Percentiles rank a stretch among this genome's conserved stretches.
phyloP scores from a whole-genome alignment of 2,888 invertebrate genomes.

The Brachynemurus nebulosus region DNA sequence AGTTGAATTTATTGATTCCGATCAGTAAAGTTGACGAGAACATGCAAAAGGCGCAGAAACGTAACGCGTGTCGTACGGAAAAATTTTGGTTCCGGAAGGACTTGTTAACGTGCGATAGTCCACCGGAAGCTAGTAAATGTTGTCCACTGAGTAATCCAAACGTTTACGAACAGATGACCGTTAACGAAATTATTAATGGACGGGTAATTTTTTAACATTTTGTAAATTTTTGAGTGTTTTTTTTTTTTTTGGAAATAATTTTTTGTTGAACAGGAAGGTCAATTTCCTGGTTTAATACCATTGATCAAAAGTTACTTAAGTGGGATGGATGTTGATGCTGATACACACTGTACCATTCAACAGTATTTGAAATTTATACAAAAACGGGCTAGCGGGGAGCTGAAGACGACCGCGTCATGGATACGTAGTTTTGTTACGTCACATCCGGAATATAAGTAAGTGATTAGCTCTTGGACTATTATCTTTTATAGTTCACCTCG shows the following conservation, averaged over 20 bases:
- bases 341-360: conserved; percentile 93
- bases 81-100: conserved; percentile 92
- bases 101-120: conserved; percentile 40
- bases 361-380: conserved; percentile 91
- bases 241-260: neutral
- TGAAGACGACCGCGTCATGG: conserved; percentile 90
- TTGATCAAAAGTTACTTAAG: conserved; percentile 88
- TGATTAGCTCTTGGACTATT: conserved; percentile 12
- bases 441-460: conserved; percentile 83
- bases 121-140: conserved; percentile 32
- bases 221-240: neutral
- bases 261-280: conserved; percentile 46
- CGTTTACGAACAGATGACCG: conserved; percentile 67
- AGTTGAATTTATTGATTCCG: conserved; percentile 91
- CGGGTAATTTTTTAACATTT: conserved; percentile 39
- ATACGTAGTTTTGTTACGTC: conserved; percentile 75
- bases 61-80: conserved; percentile 68
- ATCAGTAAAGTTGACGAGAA: conserved; percentile 97
- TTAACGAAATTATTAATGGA: conserved; percentile 95
- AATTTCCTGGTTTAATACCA: conserved; percentile 90
- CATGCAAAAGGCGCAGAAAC: conserved; percentile 87
- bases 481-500: neutral
- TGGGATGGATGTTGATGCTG: conserved; percentile 94
- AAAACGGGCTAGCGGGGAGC: conserved; percentile 73
- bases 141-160: conserved; percentile 28